Conservation (phyloP, 2,888 invertebrate genomes). For the Pteria penguin region DNA sequence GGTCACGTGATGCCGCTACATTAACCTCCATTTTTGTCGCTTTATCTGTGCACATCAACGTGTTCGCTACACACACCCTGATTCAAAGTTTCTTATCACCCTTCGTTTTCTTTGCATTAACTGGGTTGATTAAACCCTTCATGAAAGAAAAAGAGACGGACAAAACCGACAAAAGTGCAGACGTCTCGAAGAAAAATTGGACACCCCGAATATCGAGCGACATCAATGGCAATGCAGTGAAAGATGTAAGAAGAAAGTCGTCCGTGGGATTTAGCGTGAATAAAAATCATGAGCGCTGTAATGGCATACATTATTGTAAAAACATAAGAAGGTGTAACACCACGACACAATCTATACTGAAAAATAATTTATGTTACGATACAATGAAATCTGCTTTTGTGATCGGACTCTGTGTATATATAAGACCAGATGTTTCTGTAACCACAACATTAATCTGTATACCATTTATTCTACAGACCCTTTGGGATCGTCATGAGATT, state of each 20-base stretch:
- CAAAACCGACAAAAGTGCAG: neutral
- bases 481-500: neutral
- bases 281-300: neutral
- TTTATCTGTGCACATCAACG: slow-evolving; percentile 59
- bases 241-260: neutral
- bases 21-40: slow-evolving; percentile 63
- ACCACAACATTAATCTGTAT: slow-evolving; percentile 35
- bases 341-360: neutral
- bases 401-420: slow-evolving; percentile 54
- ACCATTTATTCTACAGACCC: slow-evolving; percentile 25
- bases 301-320: slow-evolving; percentile 9
- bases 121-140: neutral
- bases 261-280: neutral
- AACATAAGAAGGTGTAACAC: neutral
- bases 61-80: slow-evolving; percentile 73
- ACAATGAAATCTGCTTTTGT: neutral
- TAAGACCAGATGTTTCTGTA: slow-evolving; percentile 60
- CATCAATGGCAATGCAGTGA: neutral
- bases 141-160: neutral
- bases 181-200: neutral
- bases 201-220: neutral
- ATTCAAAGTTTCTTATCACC: slow-evolving; percentile 69
- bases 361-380: neutral
- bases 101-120: slow-evolving; percentile 29
- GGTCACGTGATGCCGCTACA: slow-evolving; percentile 56